These are phyloP conservation scores for Parthenolecanium corni DNA, from an alignment of 2,888 invertebrate species.

Conservation along the genomic window DNA sequence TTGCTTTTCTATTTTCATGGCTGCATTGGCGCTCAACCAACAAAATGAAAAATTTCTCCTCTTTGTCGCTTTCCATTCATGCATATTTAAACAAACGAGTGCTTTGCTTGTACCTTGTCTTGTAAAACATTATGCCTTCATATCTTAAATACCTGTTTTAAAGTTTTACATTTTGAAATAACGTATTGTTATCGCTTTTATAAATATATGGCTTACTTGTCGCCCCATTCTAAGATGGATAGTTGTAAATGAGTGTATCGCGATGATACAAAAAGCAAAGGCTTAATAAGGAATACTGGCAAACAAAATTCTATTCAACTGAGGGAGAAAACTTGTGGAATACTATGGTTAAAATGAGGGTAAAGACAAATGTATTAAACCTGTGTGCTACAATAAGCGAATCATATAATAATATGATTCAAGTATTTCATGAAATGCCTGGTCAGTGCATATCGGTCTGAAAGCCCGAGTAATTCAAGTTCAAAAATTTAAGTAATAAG, in stretches of 20 bases:
- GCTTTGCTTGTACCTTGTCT: slow-evolving; percentile 20
- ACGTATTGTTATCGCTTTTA: slow-evolving; percentile 6
- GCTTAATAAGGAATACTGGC: too few species aligned
- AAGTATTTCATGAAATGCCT: too few species aligned
- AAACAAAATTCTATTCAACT: too few species aligned
- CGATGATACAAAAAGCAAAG: too few species aligned
- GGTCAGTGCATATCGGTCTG: too few species aligned
- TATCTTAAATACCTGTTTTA: slow-evolving; percentile 6
- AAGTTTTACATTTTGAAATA: background rate
- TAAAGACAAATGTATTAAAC: too few species aligned
- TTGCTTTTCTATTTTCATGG: background rate
- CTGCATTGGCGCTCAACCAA: slow-evolving; percentile 22
- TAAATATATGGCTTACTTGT: slow-evolving; percentile 10
- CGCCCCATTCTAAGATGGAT: slow-evolving; percentile 17
- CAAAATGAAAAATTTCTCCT: slow-evolving; percentile 24
- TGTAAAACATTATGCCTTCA: slow-evolving; percentile 19
- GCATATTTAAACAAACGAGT: slow-evolving; percentile 14
- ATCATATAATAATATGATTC: too few species aligned
- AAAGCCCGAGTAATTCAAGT: too few species aligned
- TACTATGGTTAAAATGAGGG: too few species aligned
- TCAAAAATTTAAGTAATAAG: too few species aligned
- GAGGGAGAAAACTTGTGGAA: too few species aligned
- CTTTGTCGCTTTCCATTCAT: slow-evolving; percentile 14
- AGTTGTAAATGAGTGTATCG: background rate
- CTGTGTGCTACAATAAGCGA: too few species aligned